These are phyloP conservation scores for Bombus balteatus DNA, from an alignment of 1,140 invertebrate genomes.

Conservation along the genomic window DNA sequence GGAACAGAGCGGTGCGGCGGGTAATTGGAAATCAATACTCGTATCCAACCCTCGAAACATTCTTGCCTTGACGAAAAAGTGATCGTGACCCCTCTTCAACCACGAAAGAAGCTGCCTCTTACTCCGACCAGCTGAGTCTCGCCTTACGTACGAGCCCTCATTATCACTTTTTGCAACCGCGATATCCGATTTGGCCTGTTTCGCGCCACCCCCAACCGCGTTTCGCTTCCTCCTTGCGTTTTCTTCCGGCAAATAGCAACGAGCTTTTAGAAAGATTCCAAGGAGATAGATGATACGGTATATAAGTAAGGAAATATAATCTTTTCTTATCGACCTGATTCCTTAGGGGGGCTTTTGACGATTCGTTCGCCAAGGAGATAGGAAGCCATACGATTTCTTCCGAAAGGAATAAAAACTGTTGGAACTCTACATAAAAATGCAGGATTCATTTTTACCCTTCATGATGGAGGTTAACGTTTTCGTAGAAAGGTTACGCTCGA, in stretches of 20 bases:
- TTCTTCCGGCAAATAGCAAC: too few species aligned
- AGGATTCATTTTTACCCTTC: neutral
- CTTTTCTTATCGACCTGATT: neutral
- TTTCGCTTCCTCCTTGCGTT: neutral
- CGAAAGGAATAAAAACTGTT: neutral
- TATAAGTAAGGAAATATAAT: neutral
- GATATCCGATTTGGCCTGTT: neutral
- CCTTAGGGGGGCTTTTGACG: neutral
- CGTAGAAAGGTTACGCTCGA: neutral
- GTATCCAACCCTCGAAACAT: constrained; percentile 48
- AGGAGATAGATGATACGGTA: neutral
- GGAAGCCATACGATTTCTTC: neutral
- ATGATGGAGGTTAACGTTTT: neutral
- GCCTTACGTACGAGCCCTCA: constrained; percentile 17
- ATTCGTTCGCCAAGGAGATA: too few species aligned
- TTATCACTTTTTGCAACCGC: constrained; percentile 23
- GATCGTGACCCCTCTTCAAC: constrained; percentile 38
- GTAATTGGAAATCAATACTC: constrained; percentile 56
- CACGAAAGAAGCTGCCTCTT: constrained; percentile 12
- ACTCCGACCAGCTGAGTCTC: constrained; percentile 1
- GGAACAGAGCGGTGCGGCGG: constrained; percentile 7
- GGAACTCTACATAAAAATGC: neutral
- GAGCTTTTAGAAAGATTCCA: neutral
- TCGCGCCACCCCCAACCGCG: too few species aligned
- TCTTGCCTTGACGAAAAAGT: constrained; percentile 52